Percentiles rank a stretch among this genome's conserved stretches.
These are phyloP conservation scores for Pilophorus perplexus DNA, from an alignment of 2,888 invertebrate genomes.

Conservation along the genomic window DNA sequence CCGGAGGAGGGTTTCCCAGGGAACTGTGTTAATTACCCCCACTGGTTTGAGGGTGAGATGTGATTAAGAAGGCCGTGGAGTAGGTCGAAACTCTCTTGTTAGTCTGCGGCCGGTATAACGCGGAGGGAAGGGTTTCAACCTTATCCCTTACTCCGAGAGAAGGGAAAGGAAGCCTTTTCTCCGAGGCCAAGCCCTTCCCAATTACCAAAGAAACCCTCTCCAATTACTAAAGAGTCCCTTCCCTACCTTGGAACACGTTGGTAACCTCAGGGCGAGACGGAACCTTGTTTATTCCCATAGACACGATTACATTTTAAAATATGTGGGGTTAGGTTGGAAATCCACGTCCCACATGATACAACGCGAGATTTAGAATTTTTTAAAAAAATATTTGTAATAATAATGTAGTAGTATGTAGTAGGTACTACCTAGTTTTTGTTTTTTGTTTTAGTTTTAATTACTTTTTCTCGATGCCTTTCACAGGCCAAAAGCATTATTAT, in stretches of 20 bases:
- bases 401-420: too few relatives aligned
- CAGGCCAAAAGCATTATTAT: too few relatives aligned
- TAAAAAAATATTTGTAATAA: too few relatives aligned
- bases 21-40: slow-evolving; percentile 23
- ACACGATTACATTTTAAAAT: too few relatives aligned
- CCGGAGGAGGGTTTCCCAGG: slow-evolving; percentile 2
- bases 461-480: too few relatives aligned
- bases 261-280: background rate
- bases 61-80: slow-evolving; percentile 28
- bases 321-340: too few relatives aligned
- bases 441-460: too few relatives aligned
- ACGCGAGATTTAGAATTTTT: too few relatives aligned
- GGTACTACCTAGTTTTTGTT: too few relatives aligned
- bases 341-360: too few relatives aligned
- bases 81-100: slow-evolving; percentile 24
- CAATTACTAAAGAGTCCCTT: slow-evolving; percentile 17
- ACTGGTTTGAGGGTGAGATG: slow-evolving; percentile 25
- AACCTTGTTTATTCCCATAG: slow-evolving; percentile 8
- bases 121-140: background rate
- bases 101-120: background rate
- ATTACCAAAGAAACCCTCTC: slow-evolving; percentile 26
- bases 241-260: background rate
- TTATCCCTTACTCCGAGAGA: too few relatives aligned
- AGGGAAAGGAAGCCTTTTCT: background rate
- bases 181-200: background rate